Evolutionary conservation across 2,113 vertebrate genomes (phyloP).

Genomic region (Rhineura floridana): DNA sequence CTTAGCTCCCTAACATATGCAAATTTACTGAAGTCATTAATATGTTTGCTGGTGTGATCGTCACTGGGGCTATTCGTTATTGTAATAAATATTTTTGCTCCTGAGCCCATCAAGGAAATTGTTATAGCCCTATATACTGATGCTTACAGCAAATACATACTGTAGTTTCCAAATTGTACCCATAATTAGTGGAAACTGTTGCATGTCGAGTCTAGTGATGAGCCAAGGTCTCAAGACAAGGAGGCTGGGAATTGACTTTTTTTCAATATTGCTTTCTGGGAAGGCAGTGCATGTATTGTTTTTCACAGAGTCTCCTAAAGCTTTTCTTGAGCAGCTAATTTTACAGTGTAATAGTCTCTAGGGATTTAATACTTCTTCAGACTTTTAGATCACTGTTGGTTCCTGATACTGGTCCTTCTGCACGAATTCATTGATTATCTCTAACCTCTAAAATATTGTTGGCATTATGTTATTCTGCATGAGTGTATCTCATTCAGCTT

Average conservation of each 20-base stretch:
- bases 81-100: slow-evolving; percentile 46
- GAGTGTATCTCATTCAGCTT: slow-evolving; percentile 51
- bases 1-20: slow-evolving; percentile 47
- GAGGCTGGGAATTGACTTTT: slow-evolving; percentile 44
- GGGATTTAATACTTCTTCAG: slow-evolving; percentile 40
- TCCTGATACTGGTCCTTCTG: slow-evolving; percentile 56
- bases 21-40: slow-evolving; percentile 39
- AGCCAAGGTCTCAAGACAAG: slow-evolving; percentile 43
- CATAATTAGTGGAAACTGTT: slow-evolving; percentile 63
- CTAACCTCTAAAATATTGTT: slow-evolving; percentile 42
- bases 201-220: slow-evolving; percentile 58
- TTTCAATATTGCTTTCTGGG: neutral
- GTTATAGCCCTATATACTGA: slow-evolving; percentile 56
- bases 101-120: slow-evolving; percentile 58
- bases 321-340: slow-evolving; percentile 38
- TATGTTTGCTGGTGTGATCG: slow-evolving; percentile 45
- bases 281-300: neutral
- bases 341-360: slow-evolving; percentile 36
- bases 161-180: slow-evolving; percentile 56
- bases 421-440: slow-evolving; percentile 61
- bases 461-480: slow-evolving; percentile 32
- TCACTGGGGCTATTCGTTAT: slow-evolving; percentile 36
- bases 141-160: slow-evolving; percentile 60
- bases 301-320: slow-evolving; percentile 19
- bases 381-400: slow-evolving; percentile 51